Conservation (phyloP, 2,888 invertebrate species). For the Glomeris marginata region DNA sequence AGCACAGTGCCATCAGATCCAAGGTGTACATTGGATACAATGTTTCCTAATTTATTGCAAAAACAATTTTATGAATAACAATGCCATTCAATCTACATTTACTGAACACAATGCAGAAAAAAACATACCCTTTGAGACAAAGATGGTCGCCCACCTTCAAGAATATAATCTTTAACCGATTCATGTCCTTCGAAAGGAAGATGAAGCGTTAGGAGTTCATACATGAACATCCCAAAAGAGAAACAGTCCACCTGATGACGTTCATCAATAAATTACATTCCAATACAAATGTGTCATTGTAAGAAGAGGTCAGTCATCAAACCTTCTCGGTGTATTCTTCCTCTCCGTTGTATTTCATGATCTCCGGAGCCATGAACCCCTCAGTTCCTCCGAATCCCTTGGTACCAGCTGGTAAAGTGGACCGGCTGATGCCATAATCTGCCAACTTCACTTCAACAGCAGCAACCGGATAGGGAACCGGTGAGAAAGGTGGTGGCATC, state of each 20-base stretch:
- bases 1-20: slow-evolving; percentile 90
- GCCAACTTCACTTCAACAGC: slow-evolving; percentile 79
- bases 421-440: slow-evolving; percentile 87
- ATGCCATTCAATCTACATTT: not conserved
- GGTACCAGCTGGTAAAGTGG: slow-evolving; percentile 75
- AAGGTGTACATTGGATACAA: slow-evolving; percentile 73
- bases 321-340: slow-evolving; percentile 97
- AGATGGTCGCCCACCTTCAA: slow-evolving; percentile 85
- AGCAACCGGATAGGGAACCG: slow-evolving; percentile 11
- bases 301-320: not conserved
- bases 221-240: slow-evolving; percentile 97
- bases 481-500: slow-evolving; percentile 64
- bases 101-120: not conserved
- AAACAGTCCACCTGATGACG: slow-evolving; percentile 93
- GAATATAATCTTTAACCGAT: slow-evolving; percentile 88
- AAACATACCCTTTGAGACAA: slow-evolving; percentile 57
- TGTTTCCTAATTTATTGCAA: slow-evolving; percentile 44
- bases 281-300: too few species aligned
- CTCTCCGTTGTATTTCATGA: slow-evolving; percentile 94
- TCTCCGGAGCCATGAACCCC: slow-evolving; percentile 99
- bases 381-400: slow-evolving; percentile 98
- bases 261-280: slow-evolving; percentile 15
- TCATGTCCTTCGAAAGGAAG: slow-evolving; percentile 94
- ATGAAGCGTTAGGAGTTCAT: slow-evolving; percentile 80
- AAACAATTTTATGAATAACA: too few species aligned